These are phyloP conservation scores for Pilophorus perplexus DNA, from an alignment of 2,888 invertebrate species.

Conservation along the genomic window DNA sequence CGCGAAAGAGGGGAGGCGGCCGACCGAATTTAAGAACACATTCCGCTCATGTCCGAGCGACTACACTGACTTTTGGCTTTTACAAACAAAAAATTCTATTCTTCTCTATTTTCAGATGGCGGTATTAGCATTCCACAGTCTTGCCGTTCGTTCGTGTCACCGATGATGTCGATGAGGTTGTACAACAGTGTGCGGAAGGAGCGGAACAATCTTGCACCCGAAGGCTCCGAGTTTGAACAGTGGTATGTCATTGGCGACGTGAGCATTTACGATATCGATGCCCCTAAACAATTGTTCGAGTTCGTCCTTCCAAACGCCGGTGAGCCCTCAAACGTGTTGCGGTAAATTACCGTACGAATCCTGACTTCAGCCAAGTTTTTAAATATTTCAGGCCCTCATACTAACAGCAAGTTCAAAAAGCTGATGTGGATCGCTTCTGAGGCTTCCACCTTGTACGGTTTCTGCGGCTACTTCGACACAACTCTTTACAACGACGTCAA, in stretches of 20 bases:
- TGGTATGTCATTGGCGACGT: constrained; percentile 91
- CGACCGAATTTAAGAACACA: no score
- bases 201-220: constrained; percentile 27
- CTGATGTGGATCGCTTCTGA: constrained; percentile 68
- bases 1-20: no score
- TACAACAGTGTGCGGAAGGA: constrained; percentile 67
- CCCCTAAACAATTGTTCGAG: constrained; percentile 73
- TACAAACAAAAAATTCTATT: no score
- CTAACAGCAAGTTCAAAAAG: constrained; percentile 70
- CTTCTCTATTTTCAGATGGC: constrained; percentile 63
- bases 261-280: constrained; percentile 75
- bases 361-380: no score
- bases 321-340: no score
- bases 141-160: constrained; percentile 88
- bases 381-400: no score
- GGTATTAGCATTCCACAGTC: constrained; percentile 88
- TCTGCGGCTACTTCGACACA: constrained; percentile 94
- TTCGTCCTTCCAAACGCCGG: constrained; percentile 95
- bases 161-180: constrained; percentile 86
- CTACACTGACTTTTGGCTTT: no score
- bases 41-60: no score
- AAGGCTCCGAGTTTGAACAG: constrained; percentile 60
- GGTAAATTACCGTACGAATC: no score
- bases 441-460: constrained; percentile 85
- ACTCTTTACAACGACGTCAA: constrained; percentile 77